Evolutionary conservation across 2,888 invertebrate species (phyloP), one percentile per base, ranked within the genome.

Genomic region (Hypsopygia costalis): DNA sequence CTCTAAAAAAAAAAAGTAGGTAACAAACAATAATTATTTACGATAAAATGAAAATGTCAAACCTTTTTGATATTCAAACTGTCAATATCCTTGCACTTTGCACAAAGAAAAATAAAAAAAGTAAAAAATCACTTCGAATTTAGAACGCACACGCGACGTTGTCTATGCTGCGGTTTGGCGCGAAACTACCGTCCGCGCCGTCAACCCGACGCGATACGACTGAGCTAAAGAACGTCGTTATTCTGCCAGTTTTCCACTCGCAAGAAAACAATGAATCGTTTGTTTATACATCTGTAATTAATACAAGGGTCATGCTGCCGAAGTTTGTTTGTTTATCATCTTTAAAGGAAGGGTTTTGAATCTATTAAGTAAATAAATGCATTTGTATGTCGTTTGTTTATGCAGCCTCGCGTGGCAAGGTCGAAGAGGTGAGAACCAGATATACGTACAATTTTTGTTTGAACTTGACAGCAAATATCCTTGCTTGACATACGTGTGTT

Each of bases 61-160:
- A 81, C 81, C 81, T 82, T 52, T 60, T 56, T 58, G 35, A 38
- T 45, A 36, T 54, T 42, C 47, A 46, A 44, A 53, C 8, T 21
- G 30, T 21, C n/a, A 54, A 73, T 81, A 82, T 82, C 81, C 83
- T 73, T 62, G 69, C 74, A 77, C 73, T 71, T 49, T 52, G 56
- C 81, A 81, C 77, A 72, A 57, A 57, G 43, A 39, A 34, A 49
- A 56, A 58, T 53, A 51, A 64, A 67, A 73, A 67, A 61, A 64
- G 67, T 63, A 60, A 76, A 57, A n/a, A 59, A 44, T 70, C 71
- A 55, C 59, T 67, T 68, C 61, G 52, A 62, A 66, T 59, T 64
- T 63, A 62, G 62, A 63, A 65, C 16, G 16, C 81, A 83, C 81
- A 68, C 83, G 77, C 83, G 82, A 46, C 70, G 70, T 47, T 46